Evolutionary conservation across 2,888 invertebrate species (phyloP), one percentile per base, ranked within the genome.

Genomic region (Diaprepes abbreviatus): DNA sequence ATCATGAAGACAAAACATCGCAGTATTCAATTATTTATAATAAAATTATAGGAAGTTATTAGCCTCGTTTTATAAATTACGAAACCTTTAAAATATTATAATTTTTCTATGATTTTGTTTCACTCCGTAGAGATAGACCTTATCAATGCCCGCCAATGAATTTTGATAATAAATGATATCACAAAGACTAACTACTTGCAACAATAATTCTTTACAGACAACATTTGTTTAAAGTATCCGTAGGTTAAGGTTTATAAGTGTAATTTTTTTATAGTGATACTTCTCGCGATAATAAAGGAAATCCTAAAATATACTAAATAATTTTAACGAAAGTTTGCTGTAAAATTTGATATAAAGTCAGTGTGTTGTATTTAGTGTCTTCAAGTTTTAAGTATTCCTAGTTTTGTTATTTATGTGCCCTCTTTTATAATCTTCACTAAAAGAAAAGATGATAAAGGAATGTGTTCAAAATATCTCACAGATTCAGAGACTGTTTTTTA

Each of bases 141-240:
- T 68, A 68, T 68, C 68, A 63, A 45, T 24, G 62, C 62, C 35
- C 54, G 45, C 63, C 63, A 68, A 65, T 70, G 67, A 54, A 57
- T 70, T 68, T 70, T 73, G 73, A 73, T 73, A 73, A 66, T 58
- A 73, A 73, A 60, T 67, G 66, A 65, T 67, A 73, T 48, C 70
- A 73, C 72, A 70, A 70, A 67, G 67, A 64, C 48, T 7, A 28
- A 48, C 54, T 60, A 63, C 50, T 63, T 68, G 21, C n/a, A 67
- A 55, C 43, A 68, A 35, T 60, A 10, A 54, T 54, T 43, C 63
- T 63, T 63, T 63, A 36, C 21, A 68, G 35, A 19, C 31, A 43
- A 43, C 62, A 63, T 63, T 68, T 48, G 68, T 57, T 19, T 48
- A n/a, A n/a, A 62, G 57, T 45, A 63, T 57, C 54, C 24, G 31